A percentile compares a stretch with the other conserved stretches of the same genome.
Conservation (phyloP, 2,888 invertebrate species). For the Lathronympha strigana region DNA sequence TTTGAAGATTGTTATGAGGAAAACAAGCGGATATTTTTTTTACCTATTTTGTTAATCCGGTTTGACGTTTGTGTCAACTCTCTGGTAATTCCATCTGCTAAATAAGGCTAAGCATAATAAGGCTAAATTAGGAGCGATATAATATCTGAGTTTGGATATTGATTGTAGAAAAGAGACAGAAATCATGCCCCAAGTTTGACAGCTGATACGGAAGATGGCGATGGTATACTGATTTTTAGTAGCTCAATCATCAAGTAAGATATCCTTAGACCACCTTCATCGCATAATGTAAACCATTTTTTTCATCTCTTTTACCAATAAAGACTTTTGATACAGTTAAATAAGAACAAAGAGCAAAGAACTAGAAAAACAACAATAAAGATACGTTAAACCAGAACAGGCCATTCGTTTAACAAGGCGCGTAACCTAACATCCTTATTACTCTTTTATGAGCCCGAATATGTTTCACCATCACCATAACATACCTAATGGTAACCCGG, state of each 20-base stretch:
- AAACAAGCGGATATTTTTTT: neutral
- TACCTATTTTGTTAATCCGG: neutral
- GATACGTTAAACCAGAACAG: neutral
- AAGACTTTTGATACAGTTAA: neutral
- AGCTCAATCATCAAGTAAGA: too few species aligned
- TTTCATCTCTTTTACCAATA: too few species aligned
- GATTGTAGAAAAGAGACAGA: neutral
- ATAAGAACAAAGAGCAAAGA: neutral
- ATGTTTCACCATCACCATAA: neutral
- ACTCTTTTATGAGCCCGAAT: constrained; percentile 1
- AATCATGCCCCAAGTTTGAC: too few species aligned
- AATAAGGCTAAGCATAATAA: too few species aligned
- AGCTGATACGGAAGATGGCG: too few species aligned
- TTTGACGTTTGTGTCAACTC: neutral
- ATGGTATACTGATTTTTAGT: too few species aligned
- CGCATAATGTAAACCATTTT: too few species aligned
- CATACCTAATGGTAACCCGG: constrained; percentile 26
- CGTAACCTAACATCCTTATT: constrained; percentile 3
- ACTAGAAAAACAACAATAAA: neutral
- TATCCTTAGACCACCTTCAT: too few species aligned
- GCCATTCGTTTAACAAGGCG: neutral
- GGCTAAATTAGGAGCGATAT: too few species aligned
- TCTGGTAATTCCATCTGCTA: neutral
- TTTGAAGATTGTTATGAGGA: too few species aligned
- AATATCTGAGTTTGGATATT: neutral